phyloP scores from a whole-genome alignment of 2,797 vertebrate genomes.

The Micrastur ruficollis region DNA sequence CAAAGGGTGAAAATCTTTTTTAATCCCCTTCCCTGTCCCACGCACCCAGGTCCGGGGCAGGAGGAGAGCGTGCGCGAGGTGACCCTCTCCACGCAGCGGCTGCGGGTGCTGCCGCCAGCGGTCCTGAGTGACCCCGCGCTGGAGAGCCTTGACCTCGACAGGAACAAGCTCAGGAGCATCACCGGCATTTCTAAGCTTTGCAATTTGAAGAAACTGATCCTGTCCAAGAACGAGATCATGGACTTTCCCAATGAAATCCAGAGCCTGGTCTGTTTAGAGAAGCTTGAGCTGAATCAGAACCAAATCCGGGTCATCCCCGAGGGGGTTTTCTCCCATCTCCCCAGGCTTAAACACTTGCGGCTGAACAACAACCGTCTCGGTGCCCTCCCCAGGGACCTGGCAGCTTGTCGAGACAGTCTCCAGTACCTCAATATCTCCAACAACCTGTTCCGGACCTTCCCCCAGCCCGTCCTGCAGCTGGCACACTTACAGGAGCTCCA shows the following conservation, averaged over 20 bases:
- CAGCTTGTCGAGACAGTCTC: constrained; percentile 63
- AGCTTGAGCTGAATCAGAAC: constrained; percentile 79
- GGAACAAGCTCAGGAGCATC: constrained; percentile 73
- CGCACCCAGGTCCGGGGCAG: background rate
- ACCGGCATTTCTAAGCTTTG: constrained; percentile 53
- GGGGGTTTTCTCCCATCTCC: constrained; percentile 68
- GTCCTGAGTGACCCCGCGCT: constrained; percentile 17
- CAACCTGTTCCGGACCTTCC: constrained; percentile 70
- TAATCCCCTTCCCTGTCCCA: background rate
- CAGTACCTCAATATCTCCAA: constrained; percentile 76
- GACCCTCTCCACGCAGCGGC: constrained; percentile 61
- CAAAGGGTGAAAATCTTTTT: background rate
- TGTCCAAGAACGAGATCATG: constrained; percentile 75
- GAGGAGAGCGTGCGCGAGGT: background rate
- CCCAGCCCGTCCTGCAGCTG: constrained; percentile 64
- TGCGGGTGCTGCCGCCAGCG: constrained; percentile 59
- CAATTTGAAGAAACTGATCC: constrained; percentile 71
- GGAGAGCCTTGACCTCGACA: constrained; percentile 65
- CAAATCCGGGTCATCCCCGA: constrained; percentile 69
- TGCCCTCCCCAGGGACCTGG: constrained; percentile 73
- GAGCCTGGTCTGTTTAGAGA: constrained; percentile 66
- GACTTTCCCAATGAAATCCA: constrained; percentile 72
- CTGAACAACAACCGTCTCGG: constrained; percentile 73
- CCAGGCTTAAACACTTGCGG: constrained; percentile 69
- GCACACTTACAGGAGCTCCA: constrained; percentile 66